phyloP scores from a whole-genome alignment of 2,113 vertebrate species.

The Synodontis membranacea region DNA sequence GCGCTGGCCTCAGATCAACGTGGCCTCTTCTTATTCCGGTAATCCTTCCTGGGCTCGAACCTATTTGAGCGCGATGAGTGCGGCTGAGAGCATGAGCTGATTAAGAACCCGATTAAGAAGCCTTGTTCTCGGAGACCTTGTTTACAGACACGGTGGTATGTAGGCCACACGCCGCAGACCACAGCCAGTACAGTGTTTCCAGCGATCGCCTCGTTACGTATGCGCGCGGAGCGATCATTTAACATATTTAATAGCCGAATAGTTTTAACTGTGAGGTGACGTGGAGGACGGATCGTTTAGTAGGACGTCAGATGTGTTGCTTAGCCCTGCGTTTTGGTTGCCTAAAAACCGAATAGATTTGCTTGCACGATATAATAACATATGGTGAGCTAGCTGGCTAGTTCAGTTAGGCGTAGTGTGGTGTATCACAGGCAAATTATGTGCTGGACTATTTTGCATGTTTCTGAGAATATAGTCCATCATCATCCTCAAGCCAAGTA shows the following conservation, averaged over 20 bases:
- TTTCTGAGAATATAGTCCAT: neutral
- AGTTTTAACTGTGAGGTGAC: neutral
- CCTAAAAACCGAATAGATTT: neutral
- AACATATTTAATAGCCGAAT: too few species aligned
- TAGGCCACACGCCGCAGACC: neutral
- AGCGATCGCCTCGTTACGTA: neutral
- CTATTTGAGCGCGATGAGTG: slow-evolving; percentile 60
- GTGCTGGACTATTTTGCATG: neutral
- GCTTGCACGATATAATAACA: neutral
- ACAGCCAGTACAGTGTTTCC: neutral
- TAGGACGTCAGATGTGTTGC: neutral
- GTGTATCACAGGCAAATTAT: too few species aligned
- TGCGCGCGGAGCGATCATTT: neutral
- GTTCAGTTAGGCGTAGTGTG: too few species aligned
- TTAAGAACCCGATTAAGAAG: slow-evolving; percentile 70
- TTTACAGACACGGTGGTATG: slow-evolving; percentile 58
- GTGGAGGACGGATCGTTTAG: neutral
- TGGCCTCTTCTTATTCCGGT: slow-evolving; percentile 25
- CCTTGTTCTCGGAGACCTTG: slow-evolving; percentile 55
- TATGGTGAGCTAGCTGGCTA: neutral
- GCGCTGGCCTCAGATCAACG: slow-evolving; percentile 23
- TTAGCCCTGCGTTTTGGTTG: neutral
- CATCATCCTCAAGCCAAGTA: neutral
- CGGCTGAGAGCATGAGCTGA: slow-evolving; percentile 68
- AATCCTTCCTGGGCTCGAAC: slow-evolving; percentile 63